Conservation (phyloP, 2,113 vertebrate genomes). For the Parus major region DNA sequence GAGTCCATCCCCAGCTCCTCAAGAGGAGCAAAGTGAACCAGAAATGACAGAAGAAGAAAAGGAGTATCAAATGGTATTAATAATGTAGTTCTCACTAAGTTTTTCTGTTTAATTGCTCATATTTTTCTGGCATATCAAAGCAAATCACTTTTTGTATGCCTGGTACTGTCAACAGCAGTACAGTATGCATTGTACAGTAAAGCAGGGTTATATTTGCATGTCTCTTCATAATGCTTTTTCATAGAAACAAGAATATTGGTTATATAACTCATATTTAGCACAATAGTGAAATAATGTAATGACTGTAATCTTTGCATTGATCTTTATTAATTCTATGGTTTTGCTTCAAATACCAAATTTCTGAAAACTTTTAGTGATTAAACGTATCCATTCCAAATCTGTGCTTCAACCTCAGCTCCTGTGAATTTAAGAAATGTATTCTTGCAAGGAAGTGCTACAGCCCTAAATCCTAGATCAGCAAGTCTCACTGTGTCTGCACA, state of each 20-base stretch:
- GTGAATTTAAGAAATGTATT: neutral
- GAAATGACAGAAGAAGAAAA: slow-evolving; percentile 98
- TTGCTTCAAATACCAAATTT: neutral
- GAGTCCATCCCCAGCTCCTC: slow-evolving; percentile 88
- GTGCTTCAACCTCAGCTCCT: neutral
- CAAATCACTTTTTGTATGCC: neutral
- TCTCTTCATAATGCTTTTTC: neutral
- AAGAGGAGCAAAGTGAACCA: slow-evolving; percentile 91
- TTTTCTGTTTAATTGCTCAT: neutral
- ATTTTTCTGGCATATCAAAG: neutral
- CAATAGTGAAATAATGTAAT: neutral
- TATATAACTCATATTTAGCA: neutral
- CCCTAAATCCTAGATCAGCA: neutral
- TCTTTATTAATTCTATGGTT: neutral
- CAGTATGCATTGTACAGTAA: neutral
- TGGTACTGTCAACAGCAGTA: neutral
- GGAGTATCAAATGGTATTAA: slow-evolving; percentile 93
- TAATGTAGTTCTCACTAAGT: neutral
- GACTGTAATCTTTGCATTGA: neutral
- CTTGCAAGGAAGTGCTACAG: neutral
- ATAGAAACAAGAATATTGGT: neutral
- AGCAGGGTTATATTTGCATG: neutral
- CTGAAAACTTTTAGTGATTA: neutral
- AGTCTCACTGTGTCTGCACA: neutral
- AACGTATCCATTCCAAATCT: neutral